Evolutionary conservation across 2,888 invertebrate genomes (phyloP).

Genomic region (Myopa tessellatipennis): DNA sequence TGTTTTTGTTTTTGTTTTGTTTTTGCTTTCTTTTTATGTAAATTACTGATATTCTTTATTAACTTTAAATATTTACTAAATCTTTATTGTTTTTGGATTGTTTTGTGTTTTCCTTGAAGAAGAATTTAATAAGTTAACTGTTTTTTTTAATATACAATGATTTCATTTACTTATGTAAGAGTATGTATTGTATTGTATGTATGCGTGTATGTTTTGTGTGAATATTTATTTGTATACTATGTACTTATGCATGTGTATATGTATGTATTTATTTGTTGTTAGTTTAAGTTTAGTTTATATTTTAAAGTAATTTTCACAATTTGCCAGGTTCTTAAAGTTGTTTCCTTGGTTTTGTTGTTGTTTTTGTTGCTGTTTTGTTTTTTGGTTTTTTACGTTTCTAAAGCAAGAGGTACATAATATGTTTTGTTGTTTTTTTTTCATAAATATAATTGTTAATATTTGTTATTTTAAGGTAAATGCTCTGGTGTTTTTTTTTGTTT

Average conservation of each 20-base stretch:
- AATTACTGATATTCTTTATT: conserved; percentile 31
- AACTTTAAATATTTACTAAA: conserved; percentile 26
- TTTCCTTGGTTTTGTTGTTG: conserved; percentile 43
- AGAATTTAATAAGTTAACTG: too few species aligned
- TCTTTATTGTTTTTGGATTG: conserved; percentile 24
- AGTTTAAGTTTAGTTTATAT: conserved; percentile 37
- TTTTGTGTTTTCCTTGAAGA: conserved; percentile 9
- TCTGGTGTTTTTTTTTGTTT: conserved; percentile 1
- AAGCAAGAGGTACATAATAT: conserved; percentile 63
- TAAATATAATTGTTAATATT: conserved; percentile 32
- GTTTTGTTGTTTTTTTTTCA: conserved; percentile 36
- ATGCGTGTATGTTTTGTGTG: conserved; percentile 11
- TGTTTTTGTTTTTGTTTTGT: not conserved
- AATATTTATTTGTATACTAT: not conserved
- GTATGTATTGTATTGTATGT: not conserved
- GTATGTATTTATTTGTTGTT: conserved; percentile 7
- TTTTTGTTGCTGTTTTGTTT: conserved; percentile 38
- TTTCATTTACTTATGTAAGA: not conserved
- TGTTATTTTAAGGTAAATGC: conserved; percentile 33
- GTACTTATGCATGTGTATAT: conserved; percentile 18
- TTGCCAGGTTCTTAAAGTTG: not conserved
- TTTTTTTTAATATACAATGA: too few species aligned
- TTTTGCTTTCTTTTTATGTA: not conserved
- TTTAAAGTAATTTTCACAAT: conserved; percentile 27
- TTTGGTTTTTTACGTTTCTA: conserved; percentile 50